Evolutionary conservation across 2,888 invertebrate species (phyloP).

Genomic region (Oligia fasciuncula): DNA sequence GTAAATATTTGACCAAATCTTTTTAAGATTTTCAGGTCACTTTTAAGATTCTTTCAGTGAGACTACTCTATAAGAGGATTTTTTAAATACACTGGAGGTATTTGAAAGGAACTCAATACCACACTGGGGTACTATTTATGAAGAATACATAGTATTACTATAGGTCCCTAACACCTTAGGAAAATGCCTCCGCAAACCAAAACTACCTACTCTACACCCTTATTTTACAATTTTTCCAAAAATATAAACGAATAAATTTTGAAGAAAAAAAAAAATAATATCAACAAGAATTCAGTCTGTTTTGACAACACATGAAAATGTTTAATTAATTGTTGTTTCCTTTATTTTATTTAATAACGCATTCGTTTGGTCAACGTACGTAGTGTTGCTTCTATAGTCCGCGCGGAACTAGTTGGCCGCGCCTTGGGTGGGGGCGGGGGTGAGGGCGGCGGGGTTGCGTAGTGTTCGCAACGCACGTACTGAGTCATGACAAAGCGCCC

Average conservation of each 20-base stretch:
- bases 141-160: background rate
- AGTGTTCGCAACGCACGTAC: too few species aligned
- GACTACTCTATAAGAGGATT: background rate
- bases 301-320: too few species aligned
- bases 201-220: too few species aligned
- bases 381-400: too few species aligned
- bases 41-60: background rate
- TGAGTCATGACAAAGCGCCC: too few species aligned
- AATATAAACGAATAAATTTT: slow-evolving; percentile 10
- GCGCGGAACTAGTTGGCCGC: too few species aligned
- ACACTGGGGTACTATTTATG: background rate
- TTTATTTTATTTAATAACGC: too few species aligned
- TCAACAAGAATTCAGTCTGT: background rate
- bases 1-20: background rate
- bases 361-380: too few species aligned
- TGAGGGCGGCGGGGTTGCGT: too few species aligned
- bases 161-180: slow-evolving; percentile 54
- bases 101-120: background rate
- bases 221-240: slow-evolving; percentile 14
- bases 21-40: background rate
- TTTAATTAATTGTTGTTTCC: too few species aligned
- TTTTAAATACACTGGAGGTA: background rate
- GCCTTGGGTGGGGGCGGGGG: too few species aligned
- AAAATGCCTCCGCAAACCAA: slow-evolving; percentile 21
- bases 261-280: background rate